Percentiles rank a stretch among this genome's conserved stretches.
These are phyloP conservation scores for Gonioctena quinquepunctata DNA, from an alignment of 1,140 invertebrate genomes.

Conservation along the genomic window DNA sequence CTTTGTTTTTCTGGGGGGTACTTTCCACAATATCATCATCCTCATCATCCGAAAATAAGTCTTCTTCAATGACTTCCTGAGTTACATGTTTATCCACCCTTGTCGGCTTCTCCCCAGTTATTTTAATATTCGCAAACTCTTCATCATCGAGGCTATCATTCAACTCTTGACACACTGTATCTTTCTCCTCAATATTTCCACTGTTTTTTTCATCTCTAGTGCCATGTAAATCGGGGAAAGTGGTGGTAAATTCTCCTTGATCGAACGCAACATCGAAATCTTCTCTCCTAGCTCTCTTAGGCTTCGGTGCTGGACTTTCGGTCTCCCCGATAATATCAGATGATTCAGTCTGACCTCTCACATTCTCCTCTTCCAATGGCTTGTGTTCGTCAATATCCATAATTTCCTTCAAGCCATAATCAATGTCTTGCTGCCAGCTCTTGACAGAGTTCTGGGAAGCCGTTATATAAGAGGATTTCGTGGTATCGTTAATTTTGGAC, in stretches of 20 bases:
- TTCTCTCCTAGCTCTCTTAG: conserved; percentile 5
- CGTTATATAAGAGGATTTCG: background rate
- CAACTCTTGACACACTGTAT: conserved; percentile 11
- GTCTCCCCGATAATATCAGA: conserved; percentile 21
- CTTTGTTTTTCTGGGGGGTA: conserved; percentile 40
- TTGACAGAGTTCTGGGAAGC: background rate
- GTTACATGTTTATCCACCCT: background rate
- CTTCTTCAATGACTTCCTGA: conserved; percentile 16
- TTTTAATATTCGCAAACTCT: conserved; percentile 32
- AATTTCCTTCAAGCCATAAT: background rate
- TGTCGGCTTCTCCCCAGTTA: background rate
- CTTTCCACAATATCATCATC: conserved; percentile 43
- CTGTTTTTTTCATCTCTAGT: background rate
- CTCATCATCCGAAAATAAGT: conserved; percentile 40
- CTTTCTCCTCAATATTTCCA: background rate
- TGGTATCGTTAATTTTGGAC: background rate
- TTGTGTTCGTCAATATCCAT: background rate
- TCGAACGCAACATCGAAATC: background rate
- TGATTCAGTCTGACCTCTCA: background rate
- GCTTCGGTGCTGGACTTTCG: conserved; percentile 3
- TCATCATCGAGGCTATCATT: conserved; percentile 28
- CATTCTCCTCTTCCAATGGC: background rate
- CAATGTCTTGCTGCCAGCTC: background rate
- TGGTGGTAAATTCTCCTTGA: background rate
- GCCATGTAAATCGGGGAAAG: background rate